phyloP scores from a whole-genome alignment of 2,113 vertebrate species.

The Takifugu bimaculatus region DNA sequence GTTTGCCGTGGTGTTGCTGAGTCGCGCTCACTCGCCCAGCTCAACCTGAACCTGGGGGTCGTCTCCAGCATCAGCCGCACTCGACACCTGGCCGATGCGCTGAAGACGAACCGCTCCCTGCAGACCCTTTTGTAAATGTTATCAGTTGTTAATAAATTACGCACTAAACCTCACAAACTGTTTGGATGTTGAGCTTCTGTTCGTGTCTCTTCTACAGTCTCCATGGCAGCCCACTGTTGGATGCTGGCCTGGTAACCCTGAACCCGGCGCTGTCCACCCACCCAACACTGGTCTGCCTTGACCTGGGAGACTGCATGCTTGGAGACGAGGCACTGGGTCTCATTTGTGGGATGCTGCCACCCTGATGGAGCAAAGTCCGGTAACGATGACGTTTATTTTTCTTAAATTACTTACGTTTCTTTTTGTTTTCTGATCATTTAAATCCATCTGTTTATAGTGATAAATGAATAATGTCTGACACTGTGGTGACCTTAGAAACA shows the following conservation, averaged over 20 bases:
- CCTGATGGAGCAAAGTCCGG: conserved; percentile 95
- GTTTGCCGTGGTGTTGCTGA: conserved; percentile 86
- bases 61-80: conserved; percentile 84
- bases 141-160: too few species aligned
- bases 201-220: conserved; percentile 70
- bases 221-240: conserved; percentile 89
- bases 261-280: conserved; percentile 87
- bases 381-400: conserved; percentile 40
- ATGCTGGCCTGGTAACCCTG: conserved; percentile 86
- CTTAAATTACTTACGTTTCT: neutral
- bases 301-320: conserved; percentile 94
- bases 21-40: conserved; percentile 85
- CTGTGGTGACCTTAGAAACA: too few species aligned
- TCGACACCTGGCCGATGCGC: conserved; percentile 86
- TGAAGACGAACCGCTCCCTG: conserved; percentile 87
- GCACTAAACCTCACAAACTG: neutral
- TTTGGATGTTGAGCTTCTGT: neutral
- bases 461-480: too few species aligned
- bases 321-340: conserved; percentile 90
- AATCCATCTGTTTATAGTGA: too few species aligned
- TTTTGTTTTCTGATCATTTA: too few species aligned
- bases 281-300: conserved; percentile 88
- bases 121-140: conserved; percentile 93
- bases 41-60: conserved; percentile 94
- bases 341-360: conserved; percentile 92